Percentiles rank a stretch among this genome's conserved stretches.
Conservation (phyloP, 64 coral and sea anemone species). For the Montipora sp. region DNA sequence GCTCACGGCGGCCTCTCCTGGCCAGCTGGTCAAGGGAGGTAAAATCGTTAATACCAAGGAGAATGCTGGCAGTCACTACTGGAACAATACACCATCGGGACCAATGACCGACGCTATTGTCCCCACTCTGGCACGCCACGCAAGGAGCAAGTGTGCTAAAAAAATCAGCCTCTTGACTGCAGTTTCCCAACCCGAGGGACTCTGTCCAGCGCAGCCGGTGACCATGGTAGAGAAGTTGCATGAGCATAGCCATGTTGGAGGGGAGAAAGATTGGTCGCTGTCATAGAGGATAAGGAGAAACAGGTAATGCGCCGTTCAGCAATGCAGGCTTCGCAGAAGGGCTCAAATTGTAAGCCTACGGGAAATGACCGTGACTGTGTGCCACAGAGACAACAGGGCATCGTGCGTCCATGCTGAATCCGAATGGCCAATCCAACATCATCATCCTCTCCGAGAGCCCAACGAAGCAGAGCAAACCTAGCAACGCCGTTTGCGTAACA, state of each 20-base stretch:
- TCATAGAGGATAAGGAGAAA: too few species aligned
- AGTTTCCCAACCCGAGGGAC: too few species aligned
- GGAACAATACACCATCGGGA: background rate
- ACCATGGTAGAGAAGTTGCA: too few species aligned
- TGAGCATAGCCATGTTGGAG: too few species aligned
- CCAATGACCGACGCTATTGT: conserved; percentile 21
- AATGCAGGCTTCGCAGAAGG: too few species aligned
- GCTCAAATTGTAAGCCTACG: background rate
- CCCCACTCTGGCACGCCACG: background rate
- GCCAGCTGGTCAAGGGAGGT: background rate
- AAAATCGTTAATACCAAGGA: background rate
- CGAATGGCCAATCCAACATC: conserved; percentile 3
- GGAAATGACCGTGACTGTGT: background rate
- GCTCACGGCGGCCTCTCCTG: background rate
- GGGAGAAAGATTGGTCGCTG: too few species aligned
- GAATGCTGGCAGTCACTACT: background rate
- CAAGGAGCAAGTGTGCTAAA: background rate
- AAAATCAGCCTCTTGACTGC: too few species aligned
- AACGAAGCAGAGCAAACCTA: background rate
- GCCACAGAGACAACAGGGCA: background rate
- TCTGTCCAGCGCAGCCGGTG: too few species aligned
- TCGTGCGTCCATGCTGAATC: background rate
- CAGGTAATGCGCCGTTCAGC: too few species aligned
- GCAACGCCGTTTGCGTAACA: background rate
- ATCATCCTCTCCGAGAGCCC: conserved; percentile 9